Base-by-base conservation (phyloP, 2,888 invertebrate species). In the Amblyteles armatorius region DNA sequence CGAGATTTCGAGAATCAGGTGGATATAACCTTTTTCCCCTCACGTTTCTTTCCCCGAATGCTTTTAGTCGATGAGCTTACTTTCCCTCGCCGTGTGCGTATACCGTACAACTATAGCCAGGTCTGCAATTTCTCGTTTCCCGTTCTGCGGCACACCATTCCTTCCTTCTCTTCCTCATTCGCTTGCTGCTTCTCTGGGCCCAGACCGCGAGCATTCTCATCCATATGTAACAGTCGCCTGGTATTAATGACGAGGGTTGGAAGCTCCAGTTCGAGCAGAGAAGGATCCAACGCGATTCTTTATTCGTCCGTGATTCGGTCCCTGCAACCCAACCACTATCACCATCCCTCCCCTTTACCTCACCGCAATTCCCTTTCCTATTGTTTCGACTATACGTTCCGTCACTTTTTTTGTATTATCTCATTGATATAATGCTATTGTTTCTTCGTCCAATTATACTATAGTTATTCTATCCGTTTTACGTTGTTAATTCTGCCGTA, bases 141-240 rank as follows among this genome's bases (percentile, higher is more conserved):
- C 88, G 89, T 91, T 88, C 87, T 88, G 88, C 88, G 65, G 84
- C 85, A 72, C 68, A 74, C 87, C 85, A 72, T 80, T 77, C 69
- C 67, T 57, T 80, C 74, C 73, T 79, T 65, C 67, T 74, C 73
- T 68, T 78, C 67, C 79, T 71, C 79, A 69, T 69, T 78, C 74
- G 52, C 79, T 82, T 48, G 84, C 86, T 88, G 88, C 85, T 80
- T 87, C 67, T 72, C 69, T 50, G 88, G 89, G 89, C 90, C 91
- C 91, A 91, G 88, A 91, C 90, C 89, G 86, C 82, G 86, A 87
- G 87, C 88, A 90, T 87, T 89, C 93, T 94, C 93, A 93, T 94
- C 92, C 93, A 94, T 94, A 94, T 93, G 94, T 93, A 94, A 93
- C 93, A 94, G 93, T 93, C 92, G 92, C 91, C 92, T 92, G 93